Evolutionary conservation across 1,140 invertebrate species (phyloP), one percentile per base, ranked within the genome.

Genomic region (Eurytemora carolleeae): DNA sequence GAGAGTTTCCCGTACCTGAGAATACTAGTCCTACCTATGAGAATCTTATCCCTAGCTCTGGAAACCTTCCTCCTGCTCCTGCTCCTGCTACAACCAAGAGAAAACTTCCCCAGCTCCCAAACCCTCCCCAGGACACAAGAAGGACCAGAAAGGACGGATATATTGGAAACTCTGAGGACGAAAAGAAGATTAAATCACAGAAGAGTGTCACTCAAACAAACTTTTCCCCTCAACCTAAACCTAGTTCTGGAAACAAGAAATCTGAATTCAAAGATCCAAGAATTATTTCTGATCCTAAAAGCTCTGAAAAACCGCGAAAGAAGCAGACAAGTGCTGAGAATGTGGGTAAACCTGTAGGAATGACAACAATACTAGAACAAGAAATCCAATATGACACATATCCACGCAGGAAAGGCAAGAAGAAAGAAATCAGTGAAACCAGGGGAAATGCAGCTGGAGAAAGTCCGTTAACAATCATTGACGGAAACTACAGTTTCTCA

Each of bases 1-100:
- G 58, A 15, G 58, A 59, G 23, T 59, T 59, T 31, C 58, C 58
- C 2, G 19, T 59, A 12, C 22, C 22, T 2, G 26, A 25, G 17
- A 25, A 59, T 44, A n/a, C 7, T n/a, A 44, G 31, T n/a, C 31
- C 31, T 44, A 12, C 31, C 7, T 44, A 44, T 44, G 31, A 44
- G 31, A 44, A 44, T 24, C 25, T 59, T 15, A 59, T 18, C 18
- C 58, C 58, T 26, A 25, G 25, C 2, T 31, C 24, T n/a, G 58
- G 26, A n/a, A 59, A 31, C 22, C n/a, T 31, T 2, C 24, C 58
- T 21, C 25, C 58, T 15, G 22, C 25, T 2, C 7, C 19, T 7
- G n/a, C 58, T 55, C 26, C n/a, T 12, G 18, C 23, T 17, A 44
- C n/a, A n/a, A 44, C n/a, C 31, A 44, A 44, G 31, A 44, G 31